These are phyloP conservation scores for Phengaris alcon DNA, from an alignment of 2,888 invertebrate species.

Conservation along the genomic window DNA sequence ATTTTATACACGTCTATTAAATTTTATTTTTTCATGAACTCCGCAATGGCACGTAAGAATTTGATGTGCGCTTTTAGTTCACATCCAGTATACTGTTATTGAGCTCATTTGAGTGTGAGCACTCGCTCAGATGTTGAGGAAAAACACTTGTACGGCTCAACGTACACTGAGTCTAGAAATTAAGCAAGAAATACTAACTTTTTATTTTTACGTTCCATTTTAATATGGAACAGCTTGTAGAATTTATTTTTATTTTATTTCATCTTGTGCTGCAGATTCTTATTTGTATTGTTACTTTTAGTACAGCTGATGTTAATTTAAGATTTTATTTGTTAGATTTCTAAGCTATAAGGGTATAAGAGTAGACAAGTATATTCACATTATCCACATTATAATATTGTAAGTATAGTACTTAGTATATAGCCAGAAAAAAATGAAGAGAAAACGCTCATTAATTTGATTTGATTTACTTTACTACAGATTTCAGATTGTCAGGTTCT, in stretches of 20 bases:
- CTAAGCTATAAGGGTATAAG: too few relatives aligned
- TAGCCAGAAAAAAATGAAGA: too few relatives aligned
- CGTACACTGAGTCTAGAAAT: background rate
- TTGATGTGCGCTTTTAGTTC: slow-evolving; percentile 36
- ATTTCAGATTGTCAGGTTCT: background rate
- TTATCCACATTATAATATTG: too few relatives aligned
- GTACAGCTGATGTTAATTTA: too few relatives aligned
- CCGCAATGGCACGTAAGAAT: slow-evolving; percentile 36
- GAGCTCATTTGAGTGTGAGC: slow-evolving; percentile 43
- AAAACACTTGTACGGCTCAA: slow-evolving; percentile 39
- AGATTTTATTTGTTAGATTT: too few relatives aligned
- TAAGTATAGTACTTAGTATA: too few relatives aligned
- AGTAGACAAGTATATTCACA: too few relatives aligned
- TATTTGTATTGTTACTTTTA: too few relatives aligned
- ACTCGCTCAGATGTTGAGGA: slow-evolving; percentile 44
- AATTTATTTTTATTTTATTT: background rate
- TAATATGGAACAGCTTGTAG: slow-evolving; percentile 4
- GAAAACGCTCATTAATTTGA: too few relatives aligned
- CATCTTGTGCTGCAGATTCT: too few relatives aligned
- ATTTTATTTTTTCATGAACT: slow-evolving; percentile 19
- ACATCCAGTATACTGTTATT: slow-evolving; percentile 41
- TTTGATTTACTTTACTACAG: background rate
- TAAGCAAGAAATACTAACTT: background rate
- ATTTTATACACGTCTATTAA: slow-evolving; percentile 12
- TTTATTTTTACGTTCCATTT: slow-evolving; percentile 11